A percentile compares a stretch with the other conserved stretches of the same genome.
Evolutionary conservation across 2,888 invertebrate genomes (phyloP).

Genomic region (Podabrus alpinus): DNA sequence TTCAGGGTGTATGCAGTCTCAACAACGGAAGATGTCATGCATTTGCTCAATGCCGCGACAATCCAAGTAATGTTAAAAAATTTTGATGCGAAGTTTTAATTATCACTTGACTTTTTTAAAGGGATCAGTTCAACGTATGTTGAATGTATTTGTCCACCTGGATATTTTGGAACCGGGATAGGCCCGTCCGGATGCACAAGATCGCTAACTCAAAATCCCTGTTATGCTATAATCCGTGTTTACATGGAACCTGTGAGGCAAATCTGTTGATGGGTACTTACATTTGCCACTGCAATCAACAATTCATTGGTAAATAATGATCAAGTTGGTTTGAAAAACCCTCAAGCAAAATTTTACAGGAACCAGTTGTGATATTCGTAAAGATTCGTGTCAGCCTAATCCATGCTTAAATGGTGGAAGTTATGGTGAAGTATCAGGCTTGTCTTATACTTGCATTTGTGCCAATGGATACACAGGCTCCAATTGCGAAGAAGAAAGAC

Average conservation of each 20-base stretch:
- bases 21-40: constrained; percentile 88
- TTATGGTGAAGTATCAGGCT: constrained; percentile 56
- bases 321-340: not conserved
- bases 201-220: constrained; percentile 50
- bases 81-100: not conserved
- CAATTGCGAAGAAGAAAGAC: constrained; percentile 63
- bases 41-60: constrained; percentile 76
- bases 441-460: constrained; percentile 65
- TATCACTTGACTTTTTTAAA: constrained; percentile 24
- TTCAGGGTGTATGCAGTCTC: constrained; percentile 67
- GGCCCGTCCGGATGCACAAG: constrained; percentile 75
- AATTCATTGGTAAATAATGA: constrained; percentile 38
- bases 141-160: constrained; percentile 77
- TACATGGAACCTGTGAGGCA: constrained; percentile 49
- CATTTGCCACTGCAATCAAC: constrained; percentile 34
- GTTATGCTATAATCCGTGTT: constrained; percentile 61
- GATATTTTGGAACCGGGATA: constrained; percentile 78
- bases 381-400: constrained; percentile 68
- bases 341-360: constrained; percentile 52
- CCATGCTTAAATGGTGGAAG: constrained; percentile 85
- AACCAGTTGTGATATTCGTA: constrained; percentile 63
- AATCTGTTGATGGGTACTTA: constrained; percentile 28
- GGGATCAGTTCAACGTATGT: constrained; percentile 61
- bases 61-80: constrained; percentile 57
- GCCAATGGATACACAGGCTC: constrained; percentile 67